Conservation (phyloP, 1,140 invertebrate genomes). For the Drosophila sulfurigaster region DNA sequence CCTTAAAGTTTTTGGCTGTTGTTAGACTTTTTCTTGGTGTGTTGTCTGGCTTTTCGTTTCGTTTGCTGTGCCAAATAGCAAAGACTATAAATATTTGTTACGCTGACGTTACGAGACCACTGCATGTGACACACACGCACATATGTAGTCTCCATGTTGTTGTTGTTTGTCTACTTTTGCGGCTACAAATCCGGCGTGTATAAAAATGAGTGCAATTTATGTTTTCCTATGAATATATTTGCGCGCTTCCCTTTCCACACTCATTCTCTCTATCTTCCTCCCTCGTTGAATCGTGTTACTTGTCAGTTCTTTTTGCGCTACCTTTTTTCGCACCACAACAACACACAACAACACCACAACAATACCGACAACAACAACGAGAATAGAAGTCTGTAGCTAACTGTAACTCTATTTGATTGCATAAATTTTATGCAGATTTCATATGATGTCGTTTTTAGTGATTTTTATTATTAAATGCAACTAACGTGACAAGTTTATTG, state of each 20-base stretch:
- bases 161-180: conserved; percentile 66
- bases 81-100: conserved; percentile 81
- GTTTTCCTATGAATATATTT: conserved; percentile 83
- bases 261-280: conserved; percentile 16
- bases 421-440: conserved; percentile 79
- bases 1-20: background rate
- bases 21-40: conserved; percentile 40
- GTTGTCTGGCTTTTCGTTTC: conserved; percentile 42
- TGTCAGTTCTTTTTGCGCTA: conserved; percentile 22
- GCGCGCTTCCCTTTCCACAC: conserved; percentile 16
- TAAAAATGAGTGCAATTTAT: conserved; percentile 84
- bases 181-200: conserved; percentile 79
- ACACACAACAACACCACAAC: too few species aligned
- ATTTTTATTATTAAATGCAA: conserved; percentile 83
- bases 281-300: conserved; percentile 26
- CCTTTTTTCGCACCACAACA: conserved; percentile 34
- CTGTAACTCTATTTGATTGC: conserved; percentile 73
- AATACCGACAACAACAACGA: background rate
- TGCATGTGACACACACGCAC: conserved; percentile 47
- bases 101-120: conserved; percentile 61
- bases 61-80: conserved; percentile 58
- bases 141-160: conserved; percentile 38
- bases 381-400: conserved; percentile 5
- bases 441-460: conserved; percentile 74
- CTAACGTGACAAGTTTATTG: conserved; percentile 76